phyloP scores from a whole-genome alignment of 1,140 invertebrate species.

The Cydia splendana region DNA sequence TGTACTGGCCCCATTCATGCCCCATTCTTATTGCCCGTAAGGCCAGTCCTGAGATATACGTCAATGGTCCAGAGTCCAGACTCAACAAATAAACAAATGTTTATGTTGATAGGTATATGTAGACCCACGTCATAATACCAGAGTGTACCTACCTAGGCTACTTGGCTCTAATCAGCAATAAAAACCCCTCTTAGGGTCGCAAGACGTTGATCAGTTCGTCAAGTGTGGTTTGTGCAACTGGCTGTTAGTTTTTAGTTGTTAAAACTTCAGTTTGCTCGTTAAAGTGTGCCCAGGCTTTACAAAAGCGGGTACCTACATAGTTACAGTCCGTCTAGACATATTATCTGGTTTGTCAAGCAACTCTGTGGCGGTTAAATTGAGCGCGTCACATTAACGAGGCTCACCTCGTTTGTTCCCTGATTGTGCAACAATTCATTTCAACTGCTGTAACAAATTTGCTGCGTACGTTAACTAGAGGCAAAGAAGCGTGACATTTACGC shows the following conservation, averaged over 20 bases:
- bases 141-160: too few species aligned
- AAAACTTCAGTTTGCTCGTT: background rate
- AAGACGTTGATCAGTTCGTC: too few species aligned
- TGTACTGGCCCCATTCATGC: too few species aligned
- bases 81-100: too few species aligned
- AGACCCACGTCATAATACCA: too few species aligned
- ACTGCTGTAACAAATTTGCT: slow-evolving; percentile 42
- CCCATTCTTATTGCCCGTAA: too few species aligned
- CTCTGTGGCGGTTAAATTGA: slow-evolving; percentile 58
- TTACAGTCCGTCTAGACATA: slow-evolving; percentile 45
- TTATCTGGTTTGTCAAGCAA: slow-evolving; percentile 42
- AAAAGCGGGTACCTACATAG: background rate
- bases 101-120: too few species aligned
- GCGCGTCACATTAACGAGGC: slow-evolving; percentile 50
- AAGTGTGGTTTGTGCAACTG: too few species aligned
- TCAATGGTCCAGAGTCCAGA: too few species aligned
- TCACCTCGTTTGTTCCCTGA: slow-evolving; percentile 51
- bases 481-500: slow-evolving; percentile 44
- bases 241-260: background rate
- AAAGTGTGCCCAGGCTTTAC: background rate
- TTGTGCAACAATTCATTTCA: slow-evolving; percentile 43
- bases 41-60: too few species aligned
- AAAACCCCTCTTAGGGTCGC: too few species aligned
- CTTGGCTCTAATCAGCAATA: too few species aligned
- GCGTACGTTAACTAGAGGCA: slow-evolving; percentile 40